Conservation (phyloP, 2,888 invertebrate species). For the Leptopterna dolabrata region DNA sequence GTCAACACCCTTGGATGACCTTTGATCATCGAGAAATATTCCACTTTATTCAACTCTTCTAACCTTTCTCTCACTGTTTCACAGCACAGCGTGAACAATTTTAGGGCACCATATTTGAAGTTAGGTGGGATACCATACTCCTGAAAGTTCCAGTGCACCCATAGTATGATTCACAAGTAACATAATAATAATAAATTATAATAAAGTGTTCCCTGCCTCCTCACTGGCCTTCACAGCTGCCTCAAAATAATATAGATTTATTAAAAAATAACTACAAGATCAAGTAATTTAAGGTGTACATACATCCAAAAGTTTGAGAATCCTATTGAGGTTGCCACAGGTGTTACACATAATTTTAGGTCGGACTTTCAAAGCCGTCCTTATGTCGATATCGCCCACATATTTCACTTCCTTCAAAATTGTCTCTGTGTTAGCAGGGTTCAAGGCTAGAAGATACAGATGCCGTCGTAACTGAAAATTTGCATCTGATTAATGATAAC, state of each 20-base stretch:
- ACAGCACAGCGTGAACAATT: conserved; percentile 43
- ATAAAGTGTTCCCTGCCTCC: too few species aligned
- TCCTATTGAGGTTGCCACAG: conserved; percentile 45
- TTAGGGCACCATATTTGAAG: neutral
- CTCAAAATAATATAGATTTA: too few species aligned
- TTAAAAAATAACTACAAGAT: neutral
- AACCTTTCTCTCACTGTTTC: conserved; percentile 45
- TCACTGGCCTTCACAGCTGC: too few species aligned
- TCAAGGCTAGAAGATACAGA: conserved; percentile 15
- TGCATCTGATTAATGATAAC: neutral
- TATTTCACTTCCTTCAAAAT: conserved; percentile 15
- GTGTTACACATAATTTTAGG: conserved; percentile 49
- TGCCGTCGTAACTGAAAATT: conserved; percentile 10
- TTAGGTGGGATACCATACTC: neutral
- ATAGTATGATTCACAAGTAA: too few species aligned
- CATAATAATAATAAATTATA: too few species aligned
- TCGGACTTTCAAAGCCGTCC: conserved; percentile 23
- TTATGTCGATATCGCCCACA: conserved; percentile 19
- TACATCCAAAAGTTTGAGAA: conserved; percentile 33
- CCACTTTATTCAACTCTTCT: conserved; percentile 34
- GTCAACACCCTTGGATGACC: conserved; percentile 21
- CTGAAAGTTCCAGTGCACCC: neutral
- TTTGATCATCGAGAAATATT: conserved; percentile 21
- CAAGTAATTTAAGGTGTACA: neutral
- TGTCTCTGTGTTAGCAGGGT: conserved; percentile 20